Evolutionary conservation across 2,113 vertebrate genomes (phyloP).

Genomic region (Colossoma macropomum): DNA sequence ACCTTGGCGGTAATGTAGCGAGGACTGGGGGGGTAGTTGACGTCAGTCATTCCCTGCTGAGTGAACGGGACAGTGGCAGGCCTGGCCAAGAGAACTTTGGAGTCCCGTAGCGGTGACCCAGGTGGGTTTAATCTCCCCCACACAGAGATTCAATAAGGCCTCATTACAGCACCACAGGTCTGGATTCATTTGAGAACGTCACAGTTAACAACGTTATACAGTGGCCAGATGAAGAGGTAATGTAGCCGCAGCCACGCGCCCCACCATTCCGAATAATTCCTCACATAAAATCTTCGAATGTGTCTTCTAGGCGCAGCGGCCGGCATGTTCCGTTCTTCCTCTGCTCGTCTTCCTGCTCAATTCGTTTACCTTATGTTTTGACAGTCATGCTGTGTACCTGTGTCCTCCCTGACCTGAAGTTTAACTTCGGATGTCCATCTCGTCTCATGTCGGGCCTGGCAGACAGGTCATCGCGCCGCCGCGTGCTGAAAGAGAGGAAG

Average conservation of each 20-base stretch:
- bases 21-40: background rate
- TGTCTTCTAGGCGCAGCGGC: background rate
- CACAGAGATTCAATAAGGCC: conserved; percentile 64
- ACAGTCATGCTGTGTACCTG: conserved; percentile 29
- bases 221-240: conserved; percentile 49
- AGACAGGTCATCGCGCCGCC: conserved; percentile 7
- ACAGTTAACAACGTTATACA: conserved; percentile 68
- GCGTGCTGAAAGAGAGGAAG: conserved; percentile 71
- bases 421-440: conserved; percentile 11
- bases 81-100: conserved; percentile 35
- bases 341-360: background rate
- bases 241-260: conserved; percentile 25
- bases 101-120: conserved; percentile 53
- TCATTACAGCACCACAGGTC: conserved; percentile 61
- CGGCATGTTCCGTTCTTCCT: background rate
- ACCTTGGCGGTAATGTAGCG: conserved; percentile 36
- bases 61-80: conserved; percentile 26
- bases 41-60: conserved; percentile 32
- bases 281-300: conserved; percentile 29
- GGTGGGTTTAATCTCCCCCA: conserved; percentile 61
- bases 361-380: conserved; percentile 20
- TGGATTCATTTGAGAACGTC: conserved; percentile 68
- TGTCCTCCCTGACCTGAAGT: conserved; percentile 42
- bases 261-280: conserved; percentile 25
- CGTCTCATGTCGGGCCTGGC: conserved; percentile 17